Evolutionary conservation across 2,888 invertebrate species (phyloP).

Genomic region (Drosophila nr. fundita): DNA sequence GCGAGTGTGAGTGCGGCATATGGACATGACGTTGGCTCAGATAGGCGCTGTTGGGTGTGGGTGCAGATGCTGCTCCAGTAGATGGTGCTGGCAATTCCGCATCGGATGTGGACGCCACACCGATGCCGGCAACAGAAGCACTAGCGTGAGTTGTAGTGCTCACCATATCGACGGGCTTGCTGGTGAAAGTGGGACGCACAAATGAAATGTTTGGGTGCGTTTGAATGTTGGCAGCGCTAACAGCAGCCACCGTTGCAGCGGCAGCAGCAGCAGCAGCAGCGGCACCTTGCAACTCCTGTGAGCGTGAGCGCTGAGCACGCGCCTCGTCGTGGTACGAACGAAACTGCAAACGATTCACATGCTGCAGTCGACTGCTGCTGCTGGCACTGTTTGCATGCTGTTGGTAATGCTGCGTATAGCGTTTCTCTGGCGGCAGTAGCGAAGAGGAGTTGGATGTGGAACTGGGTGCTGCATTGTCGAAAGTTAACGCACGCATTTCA

Average conservation of each 20-base stretch:
- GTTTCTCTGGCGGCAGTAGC: constrained; percentile 52
- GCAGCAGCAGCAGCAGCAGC: constrained; percentile 28
- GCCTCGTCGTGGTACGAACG: constrained; percentile 76
- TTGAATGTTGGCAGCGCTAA: constrained; percentile 41
- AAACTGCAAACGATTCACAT: constrained; percentile 70
- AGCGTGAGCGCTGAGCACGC: constrained; percentile 69
- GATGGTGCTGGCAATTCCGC: constrained; percentile 44
- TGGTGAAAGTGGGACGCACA: constrained; percentile 80
- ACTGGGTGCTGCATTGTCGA: constrained; percentile 51
- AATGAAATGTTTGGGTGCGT: constrained; percentile 78
- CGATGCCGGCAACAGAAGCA: constrained; percentile 14
- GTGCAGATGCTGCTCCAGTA: constrained; percentile 21
- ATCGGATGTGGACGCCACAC: constrained; percentile 35
- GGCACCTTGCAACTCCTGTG: constrained; percentile 67
- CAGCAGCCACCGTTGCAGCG: constrained; percentile 16
- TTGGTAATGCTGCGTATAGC: constrained; percentile 64
- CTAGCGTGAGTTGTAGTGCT: constrained; percentile 76
- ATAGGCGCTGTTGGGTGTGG: constrained; percentile 38
- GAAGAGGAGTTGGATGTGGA: constrained; percentile 47
- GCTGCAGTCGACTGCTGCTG: constrained; percentile 55
- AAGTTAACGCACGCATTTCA: constrained; percentile 63
- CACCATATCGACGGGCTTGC: constrained; percentile 77
- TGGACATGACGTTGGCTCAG: constrained; percentile 59
- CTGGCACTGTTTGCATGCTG: constrained; percentile 46
- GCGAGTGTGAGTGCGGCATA: constrained; percentile 41